Percentiles rank a stretch among this genome's conserved stretches.
phyloP scores from a whole-genome alignment of 2,797 vertebrate genomes.

The Nyctalus aviator region DNA sequence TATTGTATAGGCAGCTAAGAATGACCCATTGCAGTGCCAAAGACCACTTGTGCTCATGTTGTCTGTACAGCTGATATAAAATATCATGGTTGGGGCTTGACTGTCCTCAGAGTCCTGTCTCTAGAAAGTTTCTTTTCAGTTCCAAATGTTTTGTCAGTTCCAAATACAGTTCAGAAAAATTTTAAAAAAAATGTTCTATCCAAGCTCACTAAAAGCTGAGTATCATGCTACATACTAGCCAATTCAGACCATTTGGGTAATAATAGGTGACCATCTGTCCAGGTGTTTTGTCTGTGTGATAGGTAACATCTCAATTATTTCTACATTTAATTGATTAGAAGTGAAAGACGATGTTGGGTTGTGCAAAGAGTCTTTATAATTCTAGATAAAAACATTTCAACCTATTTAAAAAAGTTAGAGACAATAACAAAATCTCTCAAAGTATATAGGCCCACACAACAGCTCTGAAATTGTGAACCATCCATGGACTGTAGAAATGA shows the following conservation, averaged over 20 bases:
- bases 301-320: background rate
- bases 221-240: background rate
- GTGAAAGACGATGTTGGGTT: background rate
- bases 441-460: background rate
- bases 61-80: slow-evolving; percentile 36
- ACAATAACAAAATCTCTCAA: slow-evolving; percentile 2
- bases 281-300: background rate
- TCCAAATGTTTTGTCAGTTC: slow-evolving; percentile 44
- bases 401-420: background rate
- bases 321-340: background rate
- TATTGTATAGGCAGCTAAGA: slow-evolving; percentile 39
- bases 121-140: background rate
- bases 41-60: background rate
- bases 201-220: background rate
- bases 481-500: background rate
- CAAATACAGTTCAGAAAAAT: slow-evolving; percentile 70
- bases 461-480: background rate
- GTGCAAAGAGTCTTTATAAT: background rate
- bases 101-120: background rate
- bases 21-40: slow-evolving; percentile 59
- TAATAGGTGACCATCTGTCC: background rate
- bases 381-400: slow-evolving; percentile 48
- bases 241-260: background rate
- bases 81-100: background rate
- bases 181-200: slow-evolving; percentile 14